A percentile compares a stretch with the other conserved stretches of the same genome.
These are phyloP conservation scores for Onychomys arenicola DNA, from an alignment of 2,797 vertebrate genomes.

Conservation along the genomic window DNA sequence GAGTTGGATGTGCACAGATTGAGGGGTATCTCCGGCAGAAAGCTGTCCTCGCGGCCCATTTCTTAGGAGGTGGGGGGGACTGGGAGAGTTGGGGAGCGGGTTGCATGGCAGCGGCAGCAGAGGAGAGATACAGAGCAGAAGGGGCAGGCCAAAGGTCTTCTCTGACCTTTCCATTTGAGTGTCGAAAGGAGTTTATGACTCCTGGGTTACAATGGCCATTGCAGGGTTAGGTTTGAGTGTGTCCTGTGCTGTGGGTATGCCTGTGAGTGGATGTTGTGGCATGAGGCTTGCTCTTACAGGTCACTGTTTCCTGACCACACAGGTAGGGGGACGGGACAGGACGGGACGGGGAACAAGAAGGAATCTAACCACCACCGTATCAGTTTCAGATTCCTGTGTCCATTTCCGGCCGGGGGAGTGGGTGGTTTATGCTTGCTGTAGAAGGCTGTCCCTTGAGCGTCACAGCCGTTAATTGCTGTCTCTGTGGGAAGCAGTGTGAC, in stretches of 20 bases:
- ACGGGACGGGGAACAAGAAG: background rate
- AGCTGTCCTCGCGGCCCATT: background rate
- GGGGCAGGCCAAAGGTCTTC: background rate
- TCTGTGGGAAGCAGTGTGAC: background rate
- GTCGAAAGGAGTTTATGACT: constrained; percentile 2
- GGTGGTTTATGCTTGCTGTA: background rate
- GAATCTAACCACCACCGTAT: background rate
- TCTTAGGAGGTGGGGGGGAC: background rate
- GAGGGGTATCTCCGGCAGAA: background rate
- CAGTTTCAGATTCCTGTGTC: background rate
- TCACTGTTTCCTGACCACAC: constrained; percentile 19
- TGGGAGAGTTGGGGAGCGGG: background rate
- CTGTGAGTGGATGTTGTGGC: background rate
- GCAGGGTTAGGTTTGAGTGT: background rate
- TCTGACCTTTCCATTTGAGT: background rate
- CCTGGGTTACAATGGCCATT: background rate
- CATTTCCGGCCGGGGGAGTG: background rate
- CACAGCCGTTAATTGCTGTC: background rate
- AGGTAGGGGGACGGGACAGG: too few relatives aligned
- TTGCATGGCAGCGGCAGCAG: background rate
- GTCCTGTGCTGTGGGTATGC: background rate
- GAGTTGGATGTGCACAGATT: constrained; percentile 15
- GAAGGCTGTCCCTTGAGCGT: background rate
- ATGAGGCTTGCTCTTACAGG: background rate
- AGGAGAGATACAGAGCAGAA: background rate